These are phyloP conservation scores for Drosophila bocki DNA, from an alignment of 1,140 invertebrate species.

Conservation along the genomic window DNA sequence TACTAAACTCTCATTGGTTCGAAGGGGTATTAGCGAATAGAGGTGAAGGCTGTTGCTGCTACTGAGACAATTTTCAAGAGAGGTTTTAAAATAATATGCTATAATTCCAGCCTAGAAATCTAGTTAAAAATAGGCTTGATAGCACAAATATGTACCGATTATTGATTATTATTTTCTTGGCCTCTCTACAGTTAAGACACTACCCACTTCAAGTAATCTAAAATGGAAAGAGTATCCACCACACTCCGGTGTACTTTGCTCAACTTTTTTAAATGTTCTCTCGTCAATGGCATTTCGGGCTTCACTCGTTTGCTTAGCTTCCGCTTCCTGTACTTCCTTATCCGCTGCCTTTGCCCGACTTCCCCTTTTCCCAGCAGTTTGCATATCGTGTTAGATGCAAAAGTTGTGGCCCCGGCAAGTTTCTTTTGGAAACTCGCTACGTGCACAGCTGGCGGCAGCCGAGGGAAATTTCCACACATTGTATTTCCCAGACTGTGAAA, in stretches of 20 bases:
- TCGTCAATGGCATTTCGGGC: slow-evolving; percentile 61
- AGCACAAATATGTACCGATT: no score
- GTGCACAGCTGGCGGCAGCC: slow-evolving; percentile 61
- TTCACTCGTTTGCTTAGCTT: slow-evolving; percentile 58
- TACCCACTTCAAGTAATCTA: neutral
- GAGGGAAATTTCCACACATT: slow-evolving; percentile 40
- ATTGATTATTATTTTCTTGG: no score
- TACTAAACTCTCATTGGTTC: slow-evolving; percentile 4
- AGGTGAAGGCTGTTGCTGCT: neutral
- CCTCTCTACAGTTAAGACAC: neutral
- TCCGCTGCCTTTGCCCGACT: neutral
- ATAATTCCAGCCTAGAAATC: no score
- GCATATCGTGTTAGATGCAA: slow-evolving; percentile 63
- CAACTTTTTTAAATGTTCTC: slow-evolving; percentile 33
- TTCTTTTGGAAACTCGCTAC: slow-evolving; percentile 47
- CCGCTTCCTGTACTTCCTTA: slow-evolving; percentile 56
- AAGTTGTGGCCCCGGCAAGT: slow-evolving; percentile 57
- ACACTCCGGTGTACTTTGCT: slow-evolving; percentile 18
- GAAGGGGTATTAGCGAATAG: neutral
- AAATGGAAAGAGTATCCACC: neutral
- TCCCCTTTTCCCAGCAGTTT: slow-evolving; percentile 25
- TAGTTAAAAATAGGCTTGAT: no score
- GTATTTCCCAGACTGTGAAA: slow-evolving; percentile 31
- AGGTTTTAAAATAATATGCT: no score
- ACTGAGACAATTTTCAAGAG: no score